Base-by-base conservation (phyloP, 2,113 vertebrate genomes). In the Heterotilapia buettikoferi region DNA sequence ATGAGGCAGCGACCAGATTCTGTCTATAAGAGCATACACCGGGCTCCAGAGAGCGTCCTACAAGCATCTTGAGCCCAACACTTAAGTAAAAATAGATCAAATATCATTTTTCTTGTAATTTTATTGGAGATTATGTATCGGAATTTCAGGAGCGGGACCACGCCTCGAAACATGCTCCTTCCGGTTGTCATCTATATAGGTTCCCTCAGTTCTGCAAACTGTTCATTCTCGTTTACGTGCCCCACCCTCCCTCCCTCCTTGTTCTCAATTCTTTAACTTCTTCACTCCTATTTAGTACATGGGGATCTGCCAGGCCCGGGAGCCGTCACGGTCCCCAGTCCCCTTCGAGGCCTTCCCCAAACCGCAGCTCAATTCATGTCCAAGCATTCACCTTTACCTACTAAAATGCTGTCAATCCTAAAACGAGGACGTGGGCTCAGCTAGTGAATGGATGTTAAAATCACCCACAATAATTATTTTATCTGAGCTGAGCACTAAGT, bases 371-470 rank as follows among this genome's bases (percentile, higher is more conserved):
- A 9, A 19, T 52, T 19, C 0, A 52, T 52, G 3, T 52, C 50
- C 18, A 52, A 52, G 50, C 50, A 0, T 52, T 52, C 47, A 52
- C 18, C 47, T n/a, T 53, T 53, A 53, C 1, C 9, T 6, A 2
- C 52, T 53, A 53, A 21, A 53, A 52, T 1, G 5, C 50, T 19
- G 50, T 4, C 50, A 52, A 19, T 5, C 50, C 8, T 52, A 52
- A 52, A 52, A 52, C 19, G 0, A 0, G 50, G 50, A 52, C 1
- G 0, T 52, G 50, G 50, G 50, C 50, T 8, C 8, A 52, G 50
- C 50, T 0, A 52, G 50, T 52, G 50, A 2, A n/a, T 54, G 53
- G 10, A 54, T 54, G 53, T 24, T 54, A 54, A 54, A 56, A 56
- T 56, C 53, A 24, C 10, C 53, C 3, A 4, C n/a, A 56, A 56